Conservation (phyloP, 1,140 invertebrate species). For the Diachasmimorpha longicaudata region DNA sequence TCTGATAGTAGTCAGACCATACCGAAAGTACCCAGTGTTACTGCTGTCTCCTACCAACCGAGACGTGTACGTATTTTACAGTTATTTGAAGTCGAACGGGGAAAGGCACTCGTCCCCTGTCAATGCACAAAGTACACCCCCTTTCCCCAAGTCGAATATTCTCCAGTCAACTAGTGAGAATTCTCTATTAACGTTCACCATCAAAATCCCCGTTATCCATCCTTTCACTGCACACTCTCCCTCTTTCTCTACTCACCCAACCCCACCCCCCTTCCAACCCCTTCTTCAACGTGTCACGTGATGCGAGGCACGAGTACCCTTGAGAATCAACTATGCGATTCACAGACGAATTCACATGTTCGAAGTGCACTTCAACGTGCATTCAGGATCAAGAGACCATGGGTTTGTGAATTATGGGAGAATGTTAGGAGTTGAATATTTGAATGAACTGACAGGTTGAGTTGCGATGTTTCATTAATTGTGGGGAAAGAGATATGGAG, state of each 20-base stretch:
- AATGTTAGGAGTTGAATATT: not conserved
- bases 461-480: not conserved
- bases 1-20: not conserved
- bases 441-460: not conserved
- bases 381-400: not conserved
- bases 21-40: not conserved
- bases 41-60: not conserved
- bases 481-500: not conserved
- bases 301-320: not conserved
- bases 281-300: not conserved
- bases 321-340: slow-evolving; percentile 5
- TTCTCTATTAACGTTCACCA: not conserved
- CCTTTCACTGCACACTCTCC: not conserved
- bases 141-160: not conserved
- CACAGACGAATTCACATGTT: slow-evolving; percentile 2
- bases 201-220: not conserved
- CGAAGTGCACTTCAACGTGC: slow-evolving; percentile 1
- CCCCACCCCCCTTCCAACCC: not conserved
- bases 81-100: not conserved
- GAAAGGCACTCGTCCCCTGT: not conserved
- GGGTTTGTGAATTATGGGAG: not conserved
- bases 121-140: not conserved
- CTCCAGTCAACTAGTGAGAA: not conserved
- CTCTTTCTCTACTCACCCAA: not conserved
- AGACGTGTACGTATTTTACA: not conserved